Conservation (phyloP, 35 echinoderm and acorn worm species). For the Apostichopus californicus region DNA sequence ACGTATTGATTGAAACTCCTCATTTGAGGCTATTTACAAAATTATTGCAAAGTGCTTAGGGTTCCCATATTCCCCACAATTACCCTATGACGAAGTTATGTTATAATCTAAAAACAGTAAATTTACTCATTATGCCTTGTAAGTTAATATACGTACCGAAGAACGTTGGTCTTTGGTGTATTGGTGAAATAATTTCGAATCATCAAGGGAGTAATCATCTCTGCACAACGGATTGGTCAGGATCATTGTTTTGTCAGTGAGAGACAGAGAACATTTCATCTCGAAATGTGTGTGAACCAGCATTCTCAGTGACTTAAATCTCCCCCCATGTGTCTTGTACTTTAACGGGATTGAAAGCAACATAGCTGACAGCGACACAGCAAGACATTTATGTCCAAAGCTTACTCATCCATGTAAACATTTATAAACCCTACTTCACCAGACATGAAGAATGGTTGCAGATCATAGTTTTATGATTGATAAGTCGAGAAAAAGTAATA, state of each 20-base stretch:
- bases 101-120: too few relatives aligned
- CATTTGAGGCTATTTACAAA: too few relatives aligned
- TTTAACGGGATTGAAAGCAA: neutral
- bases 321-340: neutral
- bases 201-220: neutral
- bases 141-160: too few relatives aligned
- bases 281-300: neutral
- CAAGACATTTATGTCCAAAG: neutral
- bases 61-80: too few relatives aligned
- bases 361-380: neutral
- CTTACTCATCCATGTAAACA: neutral
- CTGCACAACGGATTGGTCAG: neutral
- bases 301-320: neutral
- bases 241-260: neutral
- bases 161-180: too few relatives aligned
- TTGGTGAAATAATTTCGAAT: too few relatives aligned
- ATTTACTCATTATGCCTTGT: too few relatives aligned
- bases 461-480: neutral
- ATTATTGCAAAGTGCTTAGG: too few relatives aligned
- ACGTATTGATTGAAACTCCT: too few relatives aligned
- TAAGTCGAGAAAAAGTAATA: neutral
- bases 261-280: neutral
- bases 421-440: neutral
- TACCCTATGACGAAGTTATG: too few relatives aligned
- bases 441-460: neutral